Percentiles rank a stretch among this genome's conserved stretches.
Conservation (phyloP, 2,888 invertebrate genomes). For the Miltochrista miniata region DNA sequence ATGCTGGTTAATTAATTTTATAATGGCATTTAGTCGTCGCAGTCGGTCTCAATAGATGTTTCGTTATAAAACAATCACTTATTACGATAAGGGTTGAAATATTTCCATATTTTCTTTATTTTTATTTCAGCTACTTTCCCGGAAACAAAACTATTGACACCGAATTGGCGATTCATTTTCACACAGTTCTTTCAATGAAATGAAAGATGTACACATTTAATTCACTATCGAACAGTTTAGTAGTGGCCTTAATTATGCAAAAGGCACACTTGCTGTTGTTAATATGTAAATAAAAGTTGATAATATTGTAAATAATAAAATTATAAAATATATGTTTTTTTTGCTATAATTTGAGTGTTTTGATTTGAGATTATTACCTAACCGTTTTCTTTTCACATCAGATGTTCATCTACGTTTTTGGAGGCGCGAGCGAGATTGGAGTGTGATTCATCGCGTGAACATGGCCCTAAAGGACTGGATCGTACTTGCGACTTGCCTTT, state of each 20-base stretch:
- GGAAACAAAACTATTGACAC: conserved; percentile 26
- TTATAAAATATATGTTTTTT: conserved; percentile 80
- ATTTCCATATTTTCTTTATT: conserved; percentile 56
- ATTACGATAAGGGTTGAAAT: conserved; percentile 53
- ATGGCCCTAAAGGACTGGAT: too few relatives aligned
- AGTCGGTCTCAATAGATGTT: conserved; percentile 46
- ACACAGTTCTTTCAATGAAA: conserved; percentile 31
- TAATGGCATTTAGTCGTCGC: conserved; percentile 54
- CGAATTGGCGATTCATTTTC: conserved; percentile 45
- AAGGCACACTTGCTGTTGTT: conserved; percentile 77
- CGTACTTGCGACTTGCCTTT: too few relatives aligned
- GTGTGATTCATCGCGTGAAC: too few relatives aligned
- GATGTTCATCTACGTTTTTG: too few relatives aligned
- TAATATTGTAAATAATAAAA: conserved; percentile 81
- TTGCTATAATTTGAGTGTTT: conserved; percentile 66
- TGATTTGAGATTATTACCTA: too few relatives aligned
- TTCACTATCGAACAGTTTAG: conserved; percentile 68
- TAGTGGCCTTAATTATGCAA: conserved; percentile 63
- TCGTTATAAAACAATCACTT: conserved; percentile 28
- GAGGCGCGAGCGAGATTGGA: too few relatives aligned
- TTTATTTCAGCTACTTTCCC: conserved; percentile 35
- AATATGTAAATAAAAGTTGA: conserved; percentile 83
- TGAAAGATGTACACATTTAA: conserved; percentile 50
- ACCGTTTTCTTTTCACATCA: too few relatives aligned
- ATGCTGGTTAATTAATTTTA: conserved; percentile 68